Base-by-base conservation (phyloP, 1,140 invertebrate species). In the Pollicipes pollicipes region DNA sequence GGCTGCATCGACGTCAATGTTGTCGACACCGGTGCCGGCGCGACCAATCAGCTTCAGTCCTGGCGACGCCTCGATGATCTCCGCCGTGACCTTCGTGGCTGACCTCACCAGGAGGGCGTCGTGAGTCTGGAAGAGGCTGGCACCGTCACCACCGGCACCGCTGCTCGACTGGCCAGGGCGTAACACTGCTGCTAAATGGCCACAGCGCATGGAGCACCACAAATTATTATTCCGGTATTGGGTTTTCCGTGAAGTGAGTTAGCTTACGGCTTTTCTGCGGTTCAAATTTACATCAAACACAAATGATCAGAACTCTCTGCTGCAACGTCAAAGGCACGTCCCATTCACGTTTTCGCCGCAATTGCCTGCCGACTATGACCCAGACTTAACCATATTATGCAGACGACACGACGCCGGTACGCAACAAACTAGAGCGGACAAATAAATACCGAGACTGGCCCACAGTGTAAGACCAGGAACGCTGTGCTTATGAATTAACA, bases 21-120 rank as follows among this genome's bases (percentile, higher is more conserved):
- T 99, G 80, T 99, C 96, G 0, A 98, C 93, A 26, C 96, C 97
- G 30, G 93, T 96, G 21, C 97, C 96, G 35, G 96, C 97, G 70
- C 97, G 84, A 4, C 93, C 96, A 67, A 99, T 87, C 35, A 91
- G 85, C 78, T 91, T 91, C 26, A 99, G 81, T 29, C 85, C 85
- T 30, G 84, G 84, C 0, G 83, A 85, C n/a, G 88, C 88, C 69
- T 85, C 83, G 72, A 98, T 84, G 3, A 98, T 86, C 73, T 95
- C 92, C 70, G 86, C 85, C n/a, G 92, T 97, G 29, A 98, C 93
- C 84, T 95, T 95, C 0, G 95, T 96, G 70, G 95, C 95, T 10
- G 94, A 97, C 28, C 96, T 85, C 1, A 98, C 95, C 73, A 98
- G 91, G 70, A 97, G 82, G 0, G 87, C 94, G 80, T 98, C 93